Evolutionary conservation across 1,140 invertebrate genomes (phyloP), one percentile per base, ranked within the genome.

Genomic region (Caenorhabditis latens): DNA sequence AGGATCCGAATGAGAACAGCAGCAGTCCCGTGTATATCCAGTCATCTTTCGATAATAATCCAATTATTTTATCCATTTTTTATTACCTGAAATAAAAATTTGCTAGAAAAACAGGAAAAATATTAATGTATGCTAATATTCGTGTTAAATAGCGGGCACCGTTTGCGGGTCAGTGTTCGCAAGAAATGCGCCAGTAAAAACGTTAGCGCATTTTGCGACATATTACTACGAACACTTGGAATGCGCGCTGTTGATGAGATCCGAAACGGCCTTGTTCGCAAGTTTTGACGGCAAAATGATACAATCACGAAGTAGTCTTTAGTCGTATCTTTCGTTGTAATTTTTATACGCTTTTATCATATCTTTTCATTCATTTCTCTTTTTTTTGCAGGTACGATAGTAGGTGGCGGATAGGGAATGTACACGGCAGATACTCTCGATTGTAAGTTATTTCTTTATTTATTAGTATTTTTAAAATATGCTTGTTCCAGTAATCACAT

Each of bases 1-100:
- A 87, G 6, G 86, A 43, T 2, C 3, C 55, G 61, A 84, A 85
- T 21, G 57, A 84, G 46, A 50, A 79, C n/a, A 61, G 8, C n/a
- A 86, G 16, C 40, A 71, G 13, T 24, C 87, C 87, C 2, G 87
- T 82, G 71, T 88, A 88, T 40, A 88, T 85, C 87, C 87, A 88
- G 16, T 88, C 87, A 46, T 88, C 87, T 65, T 65, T 85, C 6
- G 87, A 88, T 19, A 88, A 32, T n/a, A 87, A 63, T 19, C 58
- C 55, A 21, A 48, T 48, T 24, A 84, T 65, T 50, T 65, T 50
- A 24, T 79, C 71, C 71, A 79, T 79, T 4, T 43, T 43, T 63
- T 13, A 65, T 46, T 71, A 71, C 40, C 65, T 71, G 65, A 71
- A 71, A 71, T n/a, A 40, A 40, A 32, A 40, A 32, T 65, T 65